phyloP scores from a whole-genome alignment of 2,797 vertebrate species.

The Chelmon rostratus region DNA sequence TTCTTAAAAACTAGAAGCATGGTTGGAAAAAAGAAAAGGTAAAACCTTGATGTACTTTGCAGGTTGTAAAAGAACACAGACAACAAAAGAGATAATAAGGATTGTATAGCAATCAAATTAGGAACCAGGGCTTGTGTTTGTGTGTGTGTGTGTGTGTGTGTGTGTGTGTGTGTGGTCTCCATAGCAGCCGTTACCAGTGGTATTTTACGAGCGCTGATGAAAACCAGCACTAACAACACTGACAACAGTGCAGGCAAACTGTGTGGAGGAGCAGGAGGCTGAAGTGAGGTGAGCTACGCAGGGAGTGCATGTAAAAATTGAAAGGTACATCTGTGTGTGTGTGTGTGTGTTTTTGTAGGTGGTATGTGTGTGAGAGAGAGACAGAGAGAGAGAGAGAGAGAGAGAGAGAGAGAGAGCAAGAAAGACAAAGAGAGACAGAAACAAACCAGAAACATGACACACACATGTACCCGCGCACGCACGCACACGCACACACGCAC shows the following conservation, averaged over 20 bases:
- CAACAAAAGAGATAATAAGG: neutral
- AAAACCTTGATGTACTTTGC: too few relatives aligned
- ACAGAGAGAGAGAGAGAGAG: neutral
- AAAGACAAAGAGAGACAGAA: neutral
- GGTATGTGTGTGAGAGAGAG: neutral
- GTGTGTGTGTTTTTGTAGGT: slow-evolving; percentile 1
- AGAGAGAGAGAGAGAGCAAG: too few relatives aligned
- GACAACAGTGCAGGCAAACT: slow-evolving; percentile 1
- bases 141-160: slow-evolving; percentile 4
- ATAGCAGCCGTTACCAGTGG: neutral
- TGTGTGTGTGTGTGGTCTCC: slow-evolving; percentile 16
- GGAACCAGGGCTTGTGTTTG: too few relatives aligned
- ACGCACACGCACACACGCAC: too few relatives aligned
- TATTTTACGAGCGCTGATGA: slow-evolving; percentile 17
- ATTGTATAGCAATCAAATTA: neutral
- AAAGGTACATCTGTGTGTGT: neutral
- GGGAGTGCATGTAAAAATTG: neutral
- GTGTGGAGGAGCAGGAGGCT: slow-evolving; percentile 3
- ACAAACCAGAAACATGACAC: neutral
- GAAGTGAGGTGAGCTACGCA: slow-evolving; percentile 7
- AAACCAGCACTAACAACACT: slow-evolving; percentile 1
- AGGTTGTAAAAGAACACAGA: neutral
- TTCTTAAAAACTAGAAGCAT: neutral
- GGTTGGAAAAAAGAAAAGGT: neutral
- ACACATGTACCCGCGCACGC: too few relatives aligned